Evolutionary conservation across 2,113 vertebrate species (phyloP).

Genomic region (Urocynchramus pylzowi): DNA sequence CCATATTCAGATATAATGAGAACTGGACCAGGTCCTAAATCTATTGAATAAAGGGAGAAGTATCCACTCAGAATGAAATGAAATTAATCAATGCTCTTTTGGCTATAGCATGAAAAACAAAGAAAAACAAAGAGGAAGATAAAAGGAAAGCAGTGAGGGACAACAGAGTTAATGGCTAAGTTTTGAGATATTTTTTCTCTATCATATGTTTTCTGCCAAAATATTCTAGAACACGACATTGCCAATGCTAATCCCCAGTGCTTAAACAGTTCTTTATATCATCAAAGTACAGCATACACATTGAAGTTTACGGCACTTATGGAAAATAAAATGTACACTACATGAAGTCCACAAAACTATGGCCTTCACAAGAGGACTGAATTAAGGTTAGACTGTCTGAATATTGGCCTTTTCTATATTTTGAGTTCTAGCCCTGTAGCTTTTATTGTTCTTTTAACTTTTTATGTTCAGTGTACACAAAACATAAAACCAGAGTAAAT

Average conservation of each 20-base stretch:
- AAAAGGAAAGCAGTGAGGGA: not conserved
- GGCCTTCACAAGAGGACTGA: not conserved
- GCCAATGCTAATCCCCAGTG: not conserved
- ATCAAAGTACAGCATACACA: not conserved
- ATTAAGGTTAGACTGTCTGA: not conserved
- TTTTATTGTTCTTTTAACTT: not conserved
- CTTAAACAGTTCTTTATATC: not conserved
- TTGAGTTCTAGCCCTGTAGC: not conserved
- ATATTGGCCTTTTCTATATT: not conserved
- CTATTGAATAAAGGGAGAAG: constrained; percentile 9
- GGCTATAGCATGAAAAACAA: constrained; percentile 16
- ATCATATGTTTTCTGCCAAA: constrained; percentile 12
- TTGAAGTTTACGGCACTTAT: not conserved
- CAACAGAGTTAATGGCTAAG: constrained; percentile 7
- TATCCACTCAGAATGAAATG: constrained; percentile 12
- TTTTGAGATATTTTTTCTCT: constrained; percentile 7
- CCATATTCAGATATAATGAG: not conserved
- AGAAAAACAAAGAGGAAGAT: not conserved
- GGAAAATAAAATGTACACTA: not conserved
- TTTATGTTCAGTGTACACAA: not conserved
- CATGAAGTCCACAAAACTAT: not conserved
- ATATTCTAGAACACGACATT: not conserved
- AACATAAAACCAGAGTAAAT: not conserved
- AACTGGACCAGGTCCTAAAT: not conserved
- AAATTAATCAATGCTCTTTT: constrained; percentile 40